Conservation (phyloP, 1,140 invertebrate genomes). For the Antheraea pernyi region DNA sequence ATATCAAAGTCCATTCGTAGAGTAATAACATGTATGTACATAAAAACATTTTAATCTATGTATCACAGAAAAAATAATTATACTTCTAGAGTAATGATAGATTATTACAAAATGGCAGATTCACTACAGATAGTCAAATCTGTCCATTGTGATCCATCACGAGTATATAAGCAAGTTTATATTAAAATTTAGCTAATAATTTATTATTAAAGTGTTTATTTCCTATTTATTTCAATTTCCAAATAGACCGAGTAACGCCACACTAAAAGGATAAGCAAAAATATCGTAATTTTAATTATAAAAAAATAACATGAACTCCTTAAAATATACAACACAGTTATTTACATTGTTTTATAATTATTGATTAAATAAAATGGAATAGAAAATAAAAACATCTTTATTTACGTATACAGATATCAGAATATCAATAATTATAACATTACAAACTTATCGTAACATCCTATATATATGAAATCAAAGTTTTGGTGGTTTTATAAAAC, state of each 20-base stretch:
- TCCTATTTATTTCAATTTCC: background rate
- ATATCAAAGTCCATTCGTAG: constrained; percentile 44
- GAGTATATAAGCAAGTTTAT: too few species aligned
- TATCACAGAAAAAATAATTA: constrained; percentile 78
- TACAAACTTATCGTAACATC: too few species aligned
- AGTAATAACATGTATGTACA: constrained; percentile 56
- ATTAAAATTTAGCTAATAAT: too few species aligned
- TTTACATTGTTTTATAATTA: background rate
- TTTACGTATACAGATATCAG: background rate
- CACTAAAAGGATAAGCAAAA: background rate
- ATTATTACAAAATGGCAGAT: constrained; percentile 9
- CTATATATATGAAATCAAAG: too few species aligned
- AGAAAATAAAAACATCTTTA: background rate
- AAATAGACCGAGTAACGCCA: background rate
- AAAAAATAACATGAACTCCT: too few species aligned
- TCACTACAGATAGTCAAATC: constrained; percentile 8
- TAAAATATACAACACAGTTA: too few species aligned
- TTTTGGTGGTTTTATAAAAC: too few species aligned
- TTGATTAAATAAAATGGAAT: background rate
- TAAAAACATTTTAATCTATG: constrained; percentile 66
- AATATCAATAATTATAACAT: background rate
- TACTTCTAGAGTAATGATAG: constrained; percentile 44
- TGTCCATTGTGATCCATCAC: background rate
- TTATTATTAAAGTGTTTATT: background rate
- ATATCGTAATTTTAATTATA: too few species aligned